phyloP scores from a whole-genome alignment of 2,113 vertebrate genomes.

The Gila orcuttii region DNA sequence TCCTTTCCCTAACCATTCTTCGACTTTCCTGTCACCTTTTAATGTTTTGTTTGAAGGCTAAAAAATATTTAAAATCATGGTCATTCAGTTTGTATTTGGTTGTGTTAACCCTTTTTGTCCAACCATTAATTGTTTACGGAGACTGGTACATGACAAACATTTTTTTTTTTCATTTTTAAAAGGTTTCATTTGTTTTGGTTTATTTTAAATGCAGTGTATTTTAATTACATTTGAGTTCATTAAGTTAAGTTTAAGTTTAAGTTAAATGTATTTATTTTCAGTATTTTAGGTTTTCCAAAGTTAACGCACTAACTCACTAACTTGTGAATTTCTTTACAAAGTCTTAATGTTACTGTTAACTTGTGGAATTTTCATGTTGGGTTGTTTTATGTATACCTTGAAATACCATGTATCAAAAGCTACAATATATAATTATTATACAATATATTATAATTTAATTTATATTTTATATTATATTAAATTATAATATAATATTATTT shows the following conservation, averaged over 20 bases:
- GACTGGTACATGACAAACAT: background rate
- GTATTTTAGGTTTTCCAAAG: background rate
- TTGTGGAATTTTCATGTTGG: background rate
- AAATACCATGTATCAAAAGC: no score
- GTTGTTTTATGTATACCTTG: no score
- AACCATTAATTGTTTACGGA: background rate
- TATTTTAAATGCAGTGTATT: background rate
- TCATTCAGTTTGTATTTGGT: background rate
- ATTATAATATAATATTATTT: no score
- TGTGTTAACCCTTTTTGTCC: background rate
- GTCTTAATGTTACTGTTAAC: background rate
- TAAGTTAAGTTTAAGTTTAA: background rate
- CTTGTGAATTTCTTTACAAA: background rate
- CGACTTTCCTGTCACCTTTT: background rate
- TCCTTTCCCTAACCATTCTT: background rate
- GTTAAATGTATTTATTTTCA: background rate
- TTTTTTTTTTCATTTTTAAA: no score
- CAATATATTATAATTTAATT: no score
- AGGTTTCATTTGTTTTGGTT: background rate
- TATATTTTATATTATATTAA: no score
- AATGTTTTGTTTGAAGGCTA: background rate
- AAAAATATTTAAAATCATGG: background rate
- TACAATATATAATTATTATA: no score
- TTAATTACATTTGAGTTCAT: no score
- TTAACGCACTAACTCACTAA: background rate